Conservation (phyloP, 2,113 vertebrate genomes). For the Xiphophorus couchianus region DNA sequence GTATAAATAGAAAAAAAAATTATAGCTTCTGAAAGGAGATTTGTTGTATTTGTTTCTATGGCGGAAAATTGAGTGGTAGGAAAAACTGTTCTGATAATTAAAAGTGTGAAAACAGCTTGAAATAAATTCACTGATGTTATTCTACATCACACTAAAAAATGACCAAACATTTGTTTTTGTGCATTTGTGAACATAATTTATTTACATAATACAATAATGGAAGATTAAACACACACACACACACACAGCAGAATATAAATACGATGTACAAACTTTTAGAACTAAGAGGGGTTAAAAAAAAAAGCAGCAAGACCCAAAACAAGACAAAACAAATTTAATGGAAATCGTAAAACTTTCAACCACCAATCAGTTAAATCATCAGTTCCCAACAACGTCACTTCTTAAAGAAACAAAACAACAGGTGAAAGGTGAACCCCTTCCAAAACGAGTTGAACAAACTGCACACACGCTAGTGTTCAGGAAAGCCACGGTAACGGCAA, state of each 20-base stretch:
- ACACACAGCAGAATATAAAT: constrained; percentile 93
- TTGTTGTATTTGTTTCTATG: neutral
- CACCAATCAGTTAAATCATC: constrained; percentile 15
- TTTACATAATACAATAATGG: constrained; percentile 96
- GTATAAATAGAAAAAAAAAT: neutral
- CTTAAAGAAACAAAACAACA: constrained; percentile 48
- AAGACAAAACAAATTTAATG: neutral
- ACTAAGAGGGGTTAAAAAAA: constrained; percentile 77
- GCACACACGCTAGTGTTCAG: neutral
- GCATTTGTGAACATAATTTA: constrained; percentile 93
- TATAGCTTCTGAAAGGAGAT: neutral
- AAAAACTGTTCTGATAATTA: neutral
- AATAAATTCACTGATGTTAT: neutral
- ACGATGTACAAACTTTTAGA: constrained; percentile 92
- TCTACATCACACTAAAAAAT: neutral
- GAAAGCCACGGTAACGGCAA: constrained; percentile 5
- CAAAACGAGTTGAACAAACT: constrained; percentile 41
- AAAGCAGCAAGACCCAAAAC: constrained; percentile 46
- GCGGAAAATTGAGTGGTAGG: neutral
- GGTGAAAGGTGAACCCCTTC: constrained; percentile 56
- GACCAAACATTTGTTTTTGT: neutral
- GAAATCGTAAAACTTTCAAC: constrained; percentile 43
- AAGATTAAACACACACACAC: constrained; percentile 83
- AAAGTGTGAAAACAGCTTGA: neutral
- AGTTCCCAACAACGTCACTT: constrained; percentile 31